Base-by-base conservation (phyloP, 2,797 vertebrate species). In the Meda fulgida region DNA sequence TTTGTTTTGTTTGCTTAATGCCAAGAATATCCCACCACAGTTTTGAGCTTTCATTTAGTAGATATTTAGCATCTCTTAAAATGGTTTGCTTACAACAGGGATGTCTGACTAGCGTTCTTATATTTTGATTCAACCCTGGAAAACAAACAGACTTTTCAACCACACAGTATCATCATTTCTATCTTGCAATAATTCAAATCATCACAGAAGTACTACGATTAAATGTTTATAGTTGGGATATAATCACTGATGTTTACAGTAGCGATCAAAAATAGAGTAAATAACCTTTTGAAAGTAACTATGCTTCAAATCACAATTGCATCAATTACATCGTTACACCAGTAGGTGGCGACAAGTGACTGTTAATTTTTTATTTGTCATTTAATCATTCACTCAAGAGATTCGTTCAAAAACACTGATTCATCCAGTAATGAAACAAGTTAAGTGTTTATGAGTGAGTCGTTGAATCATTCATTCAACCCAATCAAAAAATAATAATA, bases 31-130 rank as follows among this genome's bases (percentile, higher is more conserved):
- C 72, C 13, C 10, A 23, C 19, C 29, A 23, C 29, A 75, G 48
- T 53, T 75, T 53, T 75, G 46, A 53, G 29, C 18, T 31, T 75
- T 53, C 48, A 23, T 75, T 75, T 75, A 53, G 29, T 53, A 34
- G 29, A 23, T 34, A 9, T 53, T 53, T 23, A 53, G 19, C 14
- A 31, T 65, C 6, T 31, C 60, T 65, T 31, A 29, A 63, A 31
- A 31, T 53, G 19, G 46, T 31, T 53, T 53, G 18, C 46, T 11
- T 73, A 3, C 43, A 73, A 51, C 71, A 11, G 26, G 4, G 26
- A 51, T 1, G 16, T 51, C 43, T 16, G 43, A 73, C 16, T 29
- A 8, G 19, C 1, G 26, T 11, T 63, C 29, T 31, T 31, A 13
- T 65, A 65, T 65, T 65, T 6, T 5, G 0, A 26, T 14, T 60